Evolutionary conservation across 2,797 vertebrate genomes (phyloP).

Genomic region (Hydrolagus colliei): DNA sequence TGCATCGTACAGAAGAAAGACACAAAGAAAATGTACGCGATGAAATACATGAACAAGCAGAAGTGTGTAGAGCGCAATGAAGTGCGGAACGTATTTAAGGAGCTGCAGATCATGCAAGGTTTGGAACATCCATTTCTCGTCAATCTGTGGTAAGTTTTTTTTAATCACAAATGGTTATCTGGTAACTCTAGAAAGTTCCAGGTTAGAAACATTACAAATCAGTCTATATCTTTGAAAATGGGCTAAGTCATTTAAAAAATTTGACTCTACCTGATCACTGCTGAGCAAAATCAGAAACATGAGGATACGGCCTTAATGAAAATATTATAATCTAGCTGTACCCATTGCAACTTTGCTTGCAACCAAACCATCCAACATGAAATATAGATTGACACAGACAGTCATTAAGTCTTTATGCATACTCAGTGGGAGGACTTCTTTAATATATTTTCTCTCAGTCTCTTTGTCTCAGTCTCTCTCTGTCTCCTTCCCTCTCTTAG

Average conservation of each 20-base stretch:
- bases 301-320: too few relatives aligned
- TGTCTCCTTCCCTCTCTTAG: background rate
- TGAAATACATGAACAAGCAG: conserved; percentile 98
- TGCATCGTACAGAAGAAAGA: conserved; percentile 97
- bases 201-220: conserved; percentile 40
- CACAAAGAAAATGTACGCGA: conserved; percentile 97
- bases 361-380: too few relatives aligned
- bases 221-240: background rate
- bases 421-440: too few relatives aligned
- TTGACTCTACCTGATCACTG: too few relatives aligned
- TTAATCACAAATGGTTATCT: background rate
- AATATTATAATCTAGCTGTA: too few relatives aligned
- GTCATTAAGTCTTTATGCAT: too few relatives aligned
- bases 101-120: conserved; percentile 95
- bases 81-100: conserved; percentile 92
- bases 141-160: conserved; percentile 81
- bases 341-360: too few relatives aligned
- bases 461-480: background rate
- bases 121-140: conserved; percentile 93
- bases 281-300: too few relatives aligned
- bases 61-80: conserved; percentile 92
- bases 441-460: too few relatives aligned
- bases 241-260: too few relatives aligned
- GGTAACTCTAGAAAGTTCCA: conserved; percentile 45
- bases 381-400: too few relatives aligned